These are phyloP conservation scores for Marronus borbonicus DNA, from an alignment of 2,888 invertebrate species.

Conservation along the genomic window DNA sequence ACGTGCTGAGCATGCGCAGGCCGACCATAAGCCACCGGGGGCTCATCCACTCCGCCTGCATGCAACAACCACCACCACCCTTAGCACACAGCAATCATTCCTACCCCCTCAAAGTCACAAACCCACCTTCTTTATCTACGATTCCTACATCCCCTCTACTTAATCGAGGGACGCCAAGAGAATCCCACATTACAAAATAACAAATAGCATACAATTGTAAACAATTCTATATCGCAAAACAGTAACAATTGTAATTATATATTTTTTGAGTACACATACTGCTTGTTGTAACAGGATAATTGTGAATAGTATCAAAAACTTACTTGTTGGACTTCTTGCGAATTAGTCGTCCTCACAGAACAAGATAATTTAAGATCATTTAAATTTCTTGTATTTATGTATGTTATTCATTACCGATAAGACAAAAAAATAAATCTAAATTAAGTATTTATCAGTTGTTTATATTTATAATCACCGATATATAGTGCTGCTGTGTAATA, in stretches of 20 bases:
- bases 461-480: conserved; percentile 20
- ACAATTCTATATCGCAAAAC: no score
- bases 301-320: no score
- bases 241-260: neutral
- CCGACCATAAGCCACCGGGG: conserved; percentile 75
- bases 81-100: conserved; percentile 50
- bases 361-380: neutral
- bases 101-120: conserved; percentile 32
- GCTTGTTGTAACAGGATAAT: no score
- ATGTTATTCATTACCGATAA: conserved; percentile 18
- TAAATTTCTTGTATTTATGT: neutral
- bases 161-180: neutral
- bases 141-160: conserved; percentile 33
- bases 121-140: conserved; percentile 37
- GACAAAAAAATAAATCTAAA: conserved; percentile 33
- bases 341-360: no score
- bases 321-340: no score
- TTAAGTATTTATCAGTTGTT: conserved; percentile 31
- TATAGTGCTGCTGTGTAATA: neutral
- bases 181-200: conserved; percentile 26
- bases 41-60: conserved; percentile 70
- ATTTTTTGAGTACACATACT: neutral
- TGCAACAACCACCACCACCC: conserved; percentile 65
- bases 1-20: conserved; percentile 85
- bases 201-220: no score